A percentile compares a stretch with the other conserved stretches of the same genome.
Evolutionary conservation across 2,888 invertebrate species (phyloP).

Genomic region (Boloria euphrosyne): DNA sequence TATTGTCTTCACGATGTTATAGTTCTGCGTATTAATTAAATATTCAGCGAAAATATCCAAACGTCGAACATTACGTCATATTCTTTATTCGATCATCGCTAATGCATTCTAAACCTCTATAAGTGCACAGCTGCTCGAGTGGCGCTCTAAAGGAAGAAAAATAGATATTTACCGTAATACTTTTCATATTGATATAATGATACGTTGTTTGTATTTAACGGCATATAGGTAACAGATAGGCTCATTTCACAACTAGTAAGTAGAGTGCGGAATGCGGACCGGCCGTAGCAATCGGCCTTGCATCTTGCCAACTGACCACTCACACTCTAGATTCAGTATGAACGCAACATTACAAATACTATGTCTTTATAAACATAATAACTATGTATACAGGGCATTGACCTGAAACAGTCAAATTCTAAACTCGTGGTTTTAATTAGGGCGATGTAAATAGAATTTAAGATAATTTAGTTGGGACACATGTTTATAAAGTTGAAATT

Average conservation of each 20-base stretch:
- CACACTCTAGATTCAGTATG: slow-evolving; percentile 48
- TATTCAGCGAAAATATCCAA: not conserved
- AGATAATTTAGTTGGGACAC: slow-evolving; percentile 33
- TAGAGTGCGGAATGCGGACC: slow-evolving; percentile 73
- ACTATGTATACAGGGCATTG: slow-evolving; percentile 38
- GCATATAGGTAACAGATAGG: slow-evolving; percentile 62
- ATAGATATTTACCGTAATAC: slow-evolving; percentile 20
- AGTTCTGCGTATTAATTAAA: not conserved
- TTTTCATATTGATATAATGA: slow-evolving; percentile 33
- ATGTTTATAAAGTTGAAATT: slow-evolving; percentile 22
- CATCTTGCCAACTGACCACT: slow-evolving; percentile 77
- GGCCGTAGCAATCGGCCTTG: slow-evolving; percentile 70
- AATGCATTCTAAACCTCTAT: slow-evolving; percentile 25
- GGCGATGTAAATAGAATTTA: slow-evolving; percentile 38
- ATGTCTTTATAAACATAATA: slow-evolving; percentile 32
- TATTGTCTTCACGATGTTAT: not conserved
- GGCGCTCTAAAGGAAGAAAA: slow-evolving; percentile 21
- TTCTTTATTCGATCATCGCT: slow-evolving; percentile 22
- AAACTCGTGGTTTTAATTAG: slow-evolving; percentile 39
- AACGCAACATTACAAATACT: slow-evolving; percentile 37
- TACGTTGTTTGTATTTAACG: slow-evolving; percentile 51
- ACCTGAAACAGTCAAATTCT: slow-evolving; percentile 41
- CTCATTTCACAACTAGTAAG: slow-evolving; percentile 73
- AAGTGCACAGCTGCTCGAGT: slow-evolving; percentile 15
- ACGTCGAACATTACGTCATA: slow-evolving; percentile 16